A percentile compares a stretch with the other conserved stretches of the same genome.
Evolutionary conservation across 2,888 invertebrate species (phyloP).

Genomic region (Biston stratarius): DNA sequence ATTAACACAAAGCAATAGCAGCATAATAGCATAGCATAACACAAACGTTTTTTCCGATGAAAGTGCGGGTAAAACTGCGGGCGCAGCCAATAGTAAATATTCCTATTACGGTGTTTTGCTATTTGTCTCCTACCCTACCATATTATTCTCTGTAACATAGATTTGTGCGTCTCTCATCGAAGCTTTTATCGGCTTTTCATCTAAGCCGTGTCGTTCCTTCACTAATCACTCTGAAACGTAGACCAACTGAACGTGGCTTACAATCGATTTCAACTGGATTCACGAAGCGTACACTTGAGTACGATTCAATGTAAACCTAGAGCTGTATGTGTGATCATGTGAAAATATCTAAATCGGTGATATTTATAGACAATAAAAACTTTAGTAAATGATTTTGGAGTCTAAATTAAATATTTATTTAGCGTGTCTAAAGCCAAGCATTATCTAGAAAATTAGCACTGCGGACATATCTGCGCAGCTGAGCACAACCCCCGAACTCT

Average conservation of each 20-base stretch:
- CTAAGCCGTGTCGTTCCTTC: constrained; percentile 1
- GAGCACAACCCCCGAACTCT: too few relatives aligned
- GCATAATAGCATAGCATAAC: too few relatives aligned
- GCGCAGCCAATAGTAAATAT: too few relatives aligned
- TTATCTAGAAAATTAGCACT: too few relatives aligned
- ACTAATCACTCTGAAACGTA: constrained; percentile 8
- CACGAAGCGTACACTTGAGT: constrained; percentile 1
- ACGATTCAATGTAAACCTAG: neutral
- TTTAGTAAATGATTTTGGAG: neutral
- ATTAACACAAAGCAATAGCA: too few relatives aligned
- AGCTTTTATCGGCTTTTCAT: constrained; percentile 11
- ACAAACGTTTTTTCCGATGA: too few relatives aligned
- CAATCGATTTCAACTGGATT: constrained; percentile 11
- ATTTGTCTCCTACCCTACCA: neutral
- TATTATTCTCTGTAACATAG: constrained; percentile 1
- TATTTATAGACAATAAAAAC: neutral
- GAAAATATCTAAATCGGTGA: neutral
- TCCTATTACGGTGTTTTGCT: too few relatives aligned
- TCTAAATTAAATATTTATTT: neutral
- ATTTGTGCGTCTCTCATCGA: neutral
- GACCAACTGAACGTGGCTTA: constrained; percentile 5
- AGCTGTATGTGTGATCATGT: neutral
- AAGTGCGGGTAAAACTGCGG: too few relatives aligned
- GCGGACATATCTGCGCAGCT: too few relatives aligned
- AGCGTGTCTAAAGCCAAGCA: too few relatives aligned